Conservation (phyloP, 64 coral and sea anemone species). For the Stylophora pistillata region DNA sequence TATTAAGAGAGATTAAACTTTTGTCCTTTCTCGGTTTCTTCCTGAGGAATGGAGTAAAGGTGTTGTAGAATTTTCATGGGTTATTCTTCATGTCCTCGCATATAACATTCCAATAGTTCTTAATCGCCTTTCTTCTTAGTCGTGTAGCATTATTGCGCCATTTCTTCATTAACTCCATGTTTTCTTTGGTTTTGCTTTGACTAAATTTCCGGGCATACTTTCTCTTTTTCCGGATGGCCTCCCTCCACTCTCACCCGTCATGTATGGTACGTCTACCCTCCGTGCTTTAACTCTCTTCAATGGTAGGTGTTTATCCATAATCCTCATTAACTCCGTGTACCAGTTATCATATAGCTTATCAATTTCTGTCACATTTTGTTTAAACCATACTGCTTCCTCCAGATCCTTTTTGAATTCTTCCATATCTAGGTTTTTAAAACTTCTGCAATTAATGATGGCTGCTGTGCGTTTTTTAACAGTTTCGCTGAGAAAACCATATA, state of each 20-base stretch:
- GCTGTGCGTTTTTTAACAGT: slow-evolving; percentile 29
- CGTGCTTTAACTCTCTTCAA: slow-evolving; percentile 17
- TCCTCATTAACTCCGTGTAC: neutral
- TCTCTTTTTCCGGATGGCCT: too few species aligned
- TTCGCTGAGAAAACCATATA: slow-evolving; percentile 13
- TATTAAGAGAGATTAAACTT: slow-evolving; percentile 10
- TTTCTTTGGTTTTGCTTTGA: too few species aligned
- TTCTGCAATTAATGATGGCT: slow-evolving; percentile 51
- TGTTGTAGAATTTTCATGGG: slow-evolving; percentile 44
- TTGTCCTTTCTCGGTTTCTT: neutral
- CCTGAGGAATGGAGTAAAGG: slow-evolving; percentile 45
- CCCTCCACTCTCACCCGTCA: too few species aligned
- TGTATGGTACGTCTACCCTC: too few species aligned
- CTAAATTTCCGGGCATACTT: too few species aligned
- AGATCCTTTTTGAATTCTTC: slow-evolving; percentile 20
- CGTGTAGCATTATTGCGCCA: too few species aligned
- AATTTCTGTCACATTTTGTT: neutral
- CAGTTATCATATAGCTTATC: slow-evolving; percentile 17
- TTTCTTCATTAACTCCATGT: too few species aligned
- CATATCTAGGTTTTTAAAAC: slow-evolving; percentile 34
- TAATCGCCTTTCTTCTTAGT: too few species aligned
- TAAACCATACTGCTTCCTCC: neutral
- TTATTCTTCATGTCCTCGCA: slow-evolving; percentile 30
- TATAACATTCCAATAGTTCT: too few species aligned
- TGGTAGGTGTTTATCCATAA: slow-evolving; percentile 26